A percentile compares a stretch with the other conserved stretches of the same genome.
phyloP scores from a whole-genome alignment of 2,797 vertebrate genomes.

The Acipenser oxyrinchus region DNA sequence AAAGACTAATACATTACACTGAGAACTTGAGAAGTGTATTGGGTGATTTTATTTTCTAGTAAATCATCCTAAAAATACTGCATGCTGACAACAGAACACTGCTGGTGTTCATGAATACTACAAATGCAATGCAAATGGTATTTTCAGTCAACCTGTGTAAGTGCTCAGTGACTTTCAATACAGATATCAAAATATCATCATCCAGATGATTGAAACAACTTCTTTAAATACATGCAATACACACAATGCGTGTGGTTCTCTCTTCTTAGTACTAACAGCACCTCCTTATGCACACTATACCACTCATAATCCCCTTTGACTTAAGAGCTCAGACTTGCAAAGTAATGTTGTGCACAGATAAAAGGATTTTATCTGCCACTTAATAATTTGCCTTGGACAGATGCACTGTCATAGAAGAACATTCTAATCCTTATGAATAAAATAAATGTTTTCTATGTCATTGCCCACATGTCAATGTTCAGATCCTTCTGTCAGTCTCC shows the following conservation, averaged over 20 bases:
- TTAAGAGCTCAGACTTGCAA: slow-evolving; percentile 14
- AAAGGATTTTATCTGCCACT: slow-evolving; percentile 14
- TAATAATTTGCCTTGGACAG: slow-evolving; percentile 12
- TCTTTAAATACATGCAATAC: no score
- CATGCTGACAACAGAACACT: no score
- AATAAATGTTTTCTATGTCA: slow-evolving; percentile 6
- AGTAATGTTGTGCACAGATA: slow-evolving; percentile 11
- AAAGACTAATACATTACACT: no score
- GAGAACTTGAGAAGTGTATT: no score
- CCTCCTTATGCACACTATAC: background rate
- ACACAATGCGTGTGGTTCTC: background rate
- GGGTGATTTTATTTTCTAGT: no score
- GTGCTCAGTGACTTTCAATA: no score
- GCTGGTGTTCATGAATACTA: no score
- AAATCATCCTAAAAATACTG: no score
- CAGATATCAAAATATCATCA: no score
- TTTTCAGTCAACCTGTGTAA: no score
- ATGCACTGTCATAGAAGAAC: slow-evolving; percentile 1
- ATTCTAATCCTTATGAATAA: background rate
- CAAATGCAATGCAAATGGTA: no score
- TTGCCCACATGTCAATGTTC: slow-evolving; percentile 9
- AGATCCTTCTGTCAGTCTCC: slow-evolving; percentile 7
- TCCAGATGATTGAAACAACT: no score
- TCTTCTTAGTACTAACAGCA: background rate
- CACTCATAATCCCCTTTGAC: slow-evolving; percentile 11